Evolutionary conservation across 2,797 vertebrate species (phyloP).

Genomic region (Halcyon chelicuti): DNA sequence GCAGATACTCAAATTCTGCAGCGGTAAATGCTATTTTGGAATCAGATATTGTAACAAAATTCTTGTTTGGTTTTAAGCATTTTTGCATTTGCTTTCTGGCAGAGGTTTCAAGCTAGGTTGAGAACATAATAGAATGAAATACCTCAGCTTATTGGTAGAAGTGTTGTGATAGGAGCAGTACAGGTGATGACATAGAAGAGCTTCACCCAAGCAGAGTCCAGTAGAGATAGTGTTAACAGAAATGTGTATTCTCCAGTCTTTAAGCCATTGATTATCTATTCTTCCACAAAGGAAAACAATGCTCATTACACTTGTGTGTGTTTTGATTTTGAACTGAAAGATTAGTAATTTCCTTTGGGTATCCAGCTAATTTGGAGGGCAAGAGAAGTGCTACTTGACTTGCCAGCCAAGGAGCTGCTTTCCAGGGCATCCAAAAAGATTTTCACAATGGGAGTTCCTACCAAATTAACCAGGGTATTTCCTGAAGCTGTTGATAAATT

Average conservation of each 20-base stretch:
- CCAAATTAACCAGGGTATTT: constrained; percentile 21
- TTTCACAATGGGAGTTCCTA: neutral
- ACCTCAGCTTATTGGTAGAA: neutral
- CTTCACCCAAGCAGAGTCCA: neutral
- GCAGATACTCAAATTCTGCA: neutral
- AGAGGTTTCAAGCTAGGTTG: neutral
- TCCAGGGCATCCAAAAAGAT: neutral
- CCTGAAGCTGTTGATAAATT: constrained; percentile 33
- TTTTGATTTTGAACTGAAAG: constrained; percentile 22
- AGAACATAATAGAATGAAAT: neutral
- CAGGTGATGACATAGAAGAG: neutral
- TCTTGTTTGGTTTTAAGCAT: neutral
- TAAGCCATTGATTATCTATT: neutral
- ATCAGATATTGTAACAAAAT: neutral
- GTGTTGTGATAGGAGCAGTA: neutral
- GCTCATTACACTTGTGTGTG: neutral
- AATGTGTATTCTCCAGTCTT: neutral
- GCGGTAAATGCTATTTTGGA: neutral
- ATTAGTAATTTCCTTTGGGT: constrained; percentile 33
- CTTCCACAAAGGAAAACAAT: constrained; percentile 4
- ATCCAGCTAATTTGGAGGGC: constrained; percentile 8
- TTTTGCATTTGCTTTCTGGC: neutral
- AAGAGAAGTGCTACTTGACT: neutral
- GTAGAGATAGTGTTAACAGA: neutral
- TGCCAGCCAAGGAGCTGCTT: constrained; percentile 20